phyloP scores from a whole-genome alignment of 2,797 vertebrate genomes.

The Heteromormyrus szaboi region DNA sequence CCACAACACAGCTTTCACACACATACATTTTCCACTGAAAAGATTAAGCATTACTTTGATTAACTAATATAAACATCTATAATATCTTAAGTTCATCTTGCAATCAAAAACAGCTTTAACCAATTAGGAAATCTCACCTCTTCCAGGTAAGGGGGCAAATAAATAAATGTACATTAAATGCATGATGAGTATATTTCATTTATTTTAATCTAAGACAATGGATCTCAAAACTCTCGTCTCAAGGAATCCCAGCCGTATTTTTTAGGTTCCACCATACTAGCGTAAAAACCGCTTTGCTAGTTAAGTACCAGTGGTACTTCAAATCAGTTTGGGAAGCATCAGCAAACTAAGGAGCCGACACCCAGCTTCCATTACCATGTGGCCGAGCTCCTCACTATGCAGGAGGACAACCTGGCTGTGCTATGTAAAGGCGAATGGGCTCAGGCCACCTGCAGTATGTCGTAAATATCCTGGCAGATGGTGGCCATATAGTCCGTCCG shows the following conservation, averaged over 20 bases:
- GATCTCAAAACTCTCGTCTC: not conserved
- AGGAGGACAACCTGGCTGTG: not conserved
- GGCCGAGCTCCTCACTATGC: not conserved
- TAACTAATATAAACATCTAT: not conserved
- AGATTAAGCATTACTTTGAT: no score
- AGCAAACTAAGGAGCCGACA: not conserved
- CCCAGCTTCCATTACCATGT: not conserved
- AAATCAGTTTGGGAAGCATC: not conserved
- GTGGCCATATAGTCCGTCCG: conserved; percentile 81
- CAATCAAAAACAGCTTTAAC: not conserved
- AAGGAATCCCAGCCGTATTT: not conserved
- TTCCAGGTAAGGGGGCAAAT: not conserved
- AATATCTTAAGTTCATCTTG: not conserved
- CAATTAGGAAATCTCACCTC: not conserved
- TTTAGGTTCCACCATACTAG: not conserved
- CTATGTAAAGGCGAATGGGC: not conserved
- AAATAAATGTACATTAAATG: not conserved
- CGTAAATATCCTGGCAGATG: conserved; percentile 77
- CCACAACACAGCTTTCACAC: not conserved
- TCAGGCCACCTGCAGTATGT: conserved; percentile 72
- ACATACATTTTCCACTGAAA: not conserved
- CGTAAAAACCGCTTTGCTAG: not conserved
- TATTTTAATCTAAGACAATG: not conserved
- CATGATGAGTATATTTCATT: not conserved
- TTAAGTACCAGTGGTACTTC: not conserved